Base-by-base conservation (phyloP, 2,797 vertebrate genomes). In the Podargus strigoides region DNA sequence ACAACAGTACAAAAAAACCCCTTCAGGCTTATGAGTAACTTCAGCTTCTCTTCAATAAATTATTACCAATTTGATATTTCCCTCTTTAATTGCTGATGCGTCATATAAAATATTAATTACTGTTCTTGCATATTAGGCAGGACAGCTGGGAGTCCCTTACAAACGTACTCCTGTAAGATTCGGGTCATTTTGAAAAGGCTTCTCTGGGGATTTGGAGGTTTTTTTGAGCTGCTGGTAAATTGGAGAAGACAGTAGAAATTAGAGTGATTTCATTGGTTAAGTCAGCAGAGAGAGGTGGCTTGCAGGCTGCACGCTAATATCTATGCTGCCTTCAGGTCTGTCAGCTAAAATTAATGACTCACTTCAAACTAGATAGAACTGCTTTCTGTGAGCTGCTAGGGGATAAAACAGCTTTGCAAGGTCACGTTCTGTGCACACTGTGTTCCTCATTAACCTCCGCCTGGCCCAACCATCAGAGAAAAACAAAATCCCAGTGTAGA, bases 271-370 rank as follows among this genome's bases (percentile, higher is more conserved):
- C 97, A 96, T 42, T 94, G 89, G 60, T 87, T 91, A 95, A 90
- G 83, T 95, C 95, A 95, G 76, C 90, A 87, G 81, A 97, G 81
- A 91, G 84, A 97, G 94, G 95, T 96, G 89, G 64, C 69, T 93
- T 93, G 78, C 73, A 90, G 82, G 77, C 90, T 95, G 87, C 78
- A 79, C 42, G 7, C 75, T 85, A 86, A 90, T 94, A 59, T 81
- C 72, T 92, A 28, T 17, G 87, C 91, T 85, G 74, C 93, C 94
- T 97, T 97, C 94, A 97, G 94, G 91, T 97, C 96, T 97, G 95
- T 96, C 97, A 94, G 80, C 69, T 92, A 88, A 95, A 97, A 97
- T 97, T 94, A 97, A 97, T 95, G 94, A 82, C 64, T 96, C 62
- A 9, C 74, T 94, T 69, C 66, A 88, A 96, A 97, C 85, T 85